Percentiles rank a stretch among this genome's conserved stretches.
Conservation (phyloP, 2,888 invertebrate species). For the Tipula confusa region DNA sequence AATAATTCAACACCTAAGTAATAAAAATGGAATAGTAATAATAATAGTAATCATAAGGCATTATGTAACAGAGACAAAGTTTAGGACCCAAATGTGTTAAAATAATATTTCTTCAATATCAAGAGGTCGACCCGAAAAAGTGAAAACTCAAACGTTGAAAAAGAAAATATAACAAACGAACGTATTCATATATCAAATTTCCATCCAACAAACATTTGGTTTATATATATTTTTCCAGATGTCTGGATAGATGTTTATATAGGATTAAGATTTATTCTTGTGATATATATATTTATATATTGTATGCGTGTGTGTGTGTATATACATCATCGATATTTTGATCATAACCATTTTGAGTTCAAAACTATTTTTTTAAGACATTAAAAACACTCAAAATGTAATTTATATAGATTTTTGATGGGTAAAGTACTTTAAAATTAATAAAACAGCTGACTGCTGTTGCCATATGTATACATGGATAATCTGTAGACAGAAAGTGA, state of each 20-base stretch:
- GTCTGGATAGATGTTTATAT: slow-evolving; percentile 16
- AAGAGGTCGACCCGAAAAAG: slow-evolving; percentile 25
- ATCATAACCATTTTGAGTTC: slow-evolving; percentile 20
- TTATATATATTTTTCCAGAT: slow-evolving; percentile 16
- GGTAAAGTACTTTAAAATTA: not conserved
- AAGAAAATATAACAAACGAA: not conserved
- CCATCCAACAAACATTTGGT: slow-evolving; percentile 7
- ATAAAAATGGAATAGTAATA: not conserved
- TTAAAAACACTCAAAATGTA: slow-evolving; percentile 4
- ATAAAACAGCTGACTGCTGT: not conserved
- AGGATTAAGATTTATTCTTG: slow-evolving; percentile 3
- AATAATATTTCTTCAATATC: slow-evolving; percentile 20
- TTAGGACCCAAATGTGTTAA: slow-evolving; percentile 12
- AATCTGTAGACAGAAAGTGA: not conserved
- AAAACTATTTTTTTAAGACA: not conserved
- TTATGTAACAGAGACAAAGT: slow-evolving; percentile 12
- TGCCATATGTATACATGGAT: not conserved
- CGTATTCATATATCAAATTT: slow-evolving; percentile 12
- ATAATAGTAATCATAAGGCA: not conserved
- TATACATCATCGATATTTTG: not conserved
- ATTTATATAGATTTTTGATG: not conserved
- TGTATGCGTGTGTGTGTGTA: not conserved
- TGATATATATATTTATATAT: not conserved
- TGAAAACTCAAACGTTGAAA: not conserved
- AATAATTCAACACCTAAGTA: slow-evolving; percentile 25